phyloP scores from a whole-genome alignment of 2,797 vertebrate genomes.

The Poecilia wingei region DNA sequence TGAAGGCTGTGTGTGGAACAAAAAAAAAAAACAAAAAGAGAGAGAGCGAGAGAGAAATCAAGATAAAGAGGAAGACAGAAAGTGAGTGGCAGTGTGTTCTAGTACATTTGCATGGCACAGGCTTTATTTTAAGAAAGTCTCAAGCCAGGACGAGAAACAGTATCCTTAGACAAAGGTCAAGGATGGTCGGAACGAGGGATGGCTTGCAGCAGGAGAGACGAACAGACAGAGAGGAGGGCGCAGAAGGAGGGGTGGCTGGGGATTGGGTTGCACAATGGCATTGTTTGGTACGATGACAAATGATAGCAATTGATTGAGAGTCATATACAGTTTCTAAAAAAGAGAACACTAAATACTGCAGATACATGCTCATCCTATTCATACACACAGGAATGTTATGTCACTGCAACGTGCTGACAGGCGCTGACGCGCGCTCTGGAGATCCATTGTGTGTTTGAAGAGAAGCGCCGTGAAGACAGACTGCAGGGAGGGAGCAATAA shows the following conservation, averaged over 20 bases:
- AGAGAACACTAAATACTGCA: constrained; percentile 71
- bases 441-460: constrained; percentile 68
- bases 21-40: constrained; percentile 18
- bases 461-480: constrained; percentile 57
- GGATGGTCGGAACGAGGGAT: constrained; percentile 71
- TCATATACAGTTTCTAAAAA: constrained; percentile 70
- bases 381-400: constrained; percentile 68
- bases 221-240: constrained; percentile 23
- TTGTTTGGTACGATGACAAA: constrained; percentile 74
- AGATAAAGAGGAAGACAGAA: constrained; percentile 42
- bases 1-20: constrained; percentile 26
- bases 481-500: constrained; percentile 15
- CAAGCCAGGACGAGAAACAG: constrained; percentile 70
- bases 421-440: constrained; percentile 33
- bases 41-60: constrained; percentile 18
- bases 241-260: constrained; percentile 4
- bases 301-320: constrained; percentile 63
- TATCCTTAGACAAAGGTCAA: constrained; percentile 78
- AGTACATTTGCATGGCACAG: constrained; percentile 38
- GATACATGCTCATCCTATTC: constrained; percentile 64
- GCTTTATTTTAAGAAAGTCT: constrained; percentile 78
- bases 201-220: constrained; percentile 55
- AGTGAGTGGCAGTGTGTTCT: constrained; percentile 24
- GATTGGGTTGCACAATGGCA: constrained; percentile 78
- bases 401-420: constrained; percentile 56